Evolutionary conservation across 2,888 invertebrate genomes (phyloP).

Genomic region (Trimorus sp.): DNA sequence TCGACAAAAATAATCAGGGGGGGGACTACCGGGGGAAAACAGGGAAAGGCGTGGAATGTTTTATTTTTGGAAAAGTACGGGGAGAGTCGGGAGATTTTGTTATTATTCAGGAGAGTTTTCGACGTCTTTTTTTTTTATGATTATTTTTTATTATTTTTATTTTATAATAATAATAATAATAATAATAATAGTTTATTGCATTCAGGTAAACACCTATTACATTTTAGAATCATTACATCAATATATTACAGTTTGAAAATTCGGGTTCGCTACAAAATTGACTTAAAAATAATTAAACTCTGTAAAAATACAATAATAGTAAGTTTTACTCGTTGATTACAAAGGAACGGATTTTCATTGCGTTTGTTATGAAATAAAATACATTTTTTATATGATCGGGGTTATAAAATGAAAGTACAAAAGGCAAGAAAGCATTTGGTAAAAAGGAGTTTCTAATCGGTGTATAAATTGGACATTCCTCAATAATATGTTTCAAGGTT

Average conservation of each 20-base stretch:
- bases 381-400: slow-evolving; percentile 16
- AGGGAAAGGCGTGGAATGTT: too few relatives aligned
- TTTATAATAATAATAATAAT: too few relatives aligned
- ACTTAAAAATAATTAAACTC: too few relatives aligned
- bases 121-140: too few relatives aligned
- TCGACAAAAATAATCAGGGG: too few relatives aligned
- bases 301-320: too few relatives aligned
- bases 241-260: neutral
- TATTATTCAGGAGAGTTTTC: too few relatives aligned
- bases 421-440: neutral
- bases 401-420: neutral
- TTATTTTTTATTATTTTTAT: too few relatives aligned
- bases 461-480: neutral
- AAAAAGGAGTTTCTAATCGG: neutral
- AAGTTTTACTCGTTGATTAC: slow-evolving; percentile 1
- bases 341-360: slow-evolving; percentile 2
- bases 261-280: too few relatives aligned
- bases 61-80: too few relatives aligned
- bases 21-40: too few relatives aligned
- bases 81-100: too few relatives aligned
- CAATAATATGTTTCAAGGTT: neutral
- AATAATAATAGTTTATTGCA: slow-evolving; percentile 7
- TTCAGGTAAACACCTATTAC: slow-evolving; percentile 11
- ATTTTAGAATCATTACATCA: neutral
- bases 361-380: neutral